Evolutionary conservation across 2,797 vertebrate species (phyloP), one percentile per base, ranked within the genome.

Genomic region (Ctenochaetus hawaiiensis): DNA sequence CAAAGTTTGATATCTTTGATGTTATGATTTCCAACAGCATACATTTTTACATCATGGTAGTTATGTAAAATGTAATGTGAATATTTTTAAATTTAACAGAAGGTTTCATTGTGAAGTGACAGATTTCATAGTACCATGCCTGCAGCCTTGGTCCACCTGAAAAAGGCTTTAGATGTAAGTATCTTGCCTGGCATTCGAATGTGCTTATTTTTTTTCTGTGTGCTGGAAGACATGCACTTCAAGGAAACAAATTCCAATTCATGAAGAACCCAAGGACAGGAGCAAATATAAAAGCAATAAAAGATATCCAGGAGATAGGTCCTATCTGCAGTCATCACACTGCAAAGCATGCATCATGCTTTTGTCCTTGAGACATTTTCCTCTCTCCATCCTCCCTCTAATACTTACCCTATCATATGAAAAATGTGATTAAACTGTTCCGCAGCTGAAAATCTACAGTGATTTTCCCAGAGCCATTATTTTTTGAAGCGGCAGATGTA

Each of bases 301-400:
- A 91, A 94, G 89, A 91, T 94, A 90, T 91, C 87, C 89, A 85
- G 87, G 75, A 91, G 93, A 94, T 93, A 88, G 80, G 71, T 64
- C 72, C 82, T 91, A 94, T 94, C 91, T 91, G 79, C 82, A 89
- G 84, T 91, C 91, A 93, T 94, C 90, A 81, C 80, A 72, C 80
- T 67, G 85, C 72, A 81, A 88, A 91, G 86, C 92, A 94, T 94
- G 89, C 91, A 94, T 95, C 93, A 94, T 85, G 89, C 84, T 84
- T 93, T 94, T 94, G 94, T 95, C 94, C 94, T 95, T 95, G 93
- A 93, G 91, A 92, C 81, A 90, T 88, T 88, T 91, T 90, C 87
- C 71, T 80, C 83, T 75, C 74, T 43, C 75, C 56, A 44, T 58
- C 85, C 66, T 72, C 63, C 76, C 65, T 77, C 80, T 88, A 88